A percentile compares a stretch with the other conserved stretches of the same genome.
Evolutionary conservation across 2,113 vertebrate species (phyloP).

Genomic region (Alligator mississippiensis): DNA sequence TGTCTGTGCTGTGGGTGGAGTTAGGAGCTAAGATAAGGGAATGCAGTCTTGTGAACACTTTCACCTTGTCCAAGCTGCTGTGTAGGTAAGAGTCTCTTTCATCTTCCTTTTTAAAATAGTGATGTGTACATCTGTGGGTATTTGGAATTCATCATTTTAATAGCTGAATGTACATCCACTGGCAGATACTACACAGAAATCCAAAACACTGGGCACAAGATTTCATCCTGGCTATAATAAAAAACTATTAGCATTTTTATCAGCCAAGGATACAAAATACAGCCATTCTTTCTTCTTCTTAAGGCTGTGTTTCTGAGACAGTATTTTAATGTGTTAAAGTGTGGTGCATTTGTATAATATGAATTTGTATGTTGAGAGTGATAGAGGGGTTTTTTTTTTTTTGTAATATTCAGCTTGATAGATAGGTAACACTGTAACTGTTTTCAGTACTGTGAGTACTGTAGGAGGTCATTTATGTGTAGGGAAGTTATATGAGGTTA

Average conservation of each 20-base stretch:
- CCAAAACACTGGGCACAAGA: background rate
- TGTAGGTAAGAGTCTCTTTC: constrained; percentile 21
- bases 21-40: background rate
- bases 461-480: background rate
- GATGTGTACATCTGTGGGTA: background rate
- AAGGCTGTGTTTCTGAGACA: rapidly evolving
- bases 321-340: background rate
- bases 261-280: background rate
- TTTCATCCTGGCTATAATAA: background rate
- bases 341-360: background rate
- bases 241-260: background rate
- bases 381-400: background rate
- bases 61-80: background rate
- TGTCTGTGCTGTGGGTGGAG: constrained; percentile 28
- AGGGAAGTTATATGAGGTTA: background rate
- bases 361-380: background rate
- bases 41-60: background rate
- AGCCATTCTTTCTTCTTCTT: background rate
- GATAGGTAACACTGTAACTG: background rate
- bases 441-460: background rate
- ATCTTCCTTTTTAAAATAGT: background rate
- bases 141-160: background rate
- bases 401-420: background rate
- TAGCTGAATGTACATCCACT: background rate
- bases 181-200: background rate